Evolutionary conservation across 2,888 invertebrate species (phyloP).

Genomic region (Teinopalpus imperialis): DNA sequence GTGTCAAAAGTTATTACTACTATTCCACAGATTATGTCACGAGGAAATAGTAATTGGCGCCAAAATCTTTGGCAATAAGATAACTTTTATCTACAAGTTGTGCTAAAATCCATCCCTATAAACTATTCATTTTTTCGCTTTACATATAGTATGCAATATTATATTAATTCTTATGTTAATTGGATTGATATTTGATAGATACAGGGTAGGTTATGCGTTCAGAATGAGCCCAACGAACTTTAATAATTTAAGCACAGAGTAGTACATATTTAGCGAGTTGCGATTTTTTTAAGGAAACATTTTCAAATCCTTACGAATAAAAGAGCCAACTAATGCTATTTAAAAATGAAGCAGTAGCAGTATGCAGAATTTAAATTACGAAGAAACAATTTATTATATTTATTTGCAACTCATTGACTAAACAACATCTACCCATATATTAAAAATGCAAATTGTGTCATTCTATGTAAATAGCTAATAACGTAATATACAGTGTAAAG

Average conservation of each 20-base stretch:
- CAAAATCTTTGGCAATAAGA: too few relatives aligned
- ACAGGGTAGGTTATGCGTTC: constrained; percentile 64
- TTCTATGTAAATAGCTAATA: constrained; percentile 21
- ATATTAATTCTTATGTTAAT: constrained; percentile 31
- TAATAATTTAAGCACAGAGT: constrained; percentile 40
- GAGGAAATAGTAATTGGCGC: too few relatives aligned
- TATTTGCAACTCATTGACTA: constrained; percentile 3
- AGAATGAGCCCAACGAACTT: constrained; percentile 65
- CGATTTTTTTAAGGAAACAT: too few relatives aligned
- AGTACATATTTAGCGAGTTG: constrained; percentile 35
- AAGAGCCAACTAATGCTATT: too few relatives aligned
- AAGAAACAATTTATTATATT: neutral
- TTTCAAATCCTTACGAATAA: too few relatives aligned
- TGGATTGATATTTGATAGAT: constrained; percentile 24
- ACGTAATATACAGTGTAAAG: constrained; percentile 12
- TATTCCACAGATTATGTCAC: too few relatives aligned
- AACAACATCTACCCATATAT: neutral
- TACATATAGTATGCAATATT: constrained; percentile 35
- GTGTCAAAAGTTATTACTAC: too few relatives aligned
- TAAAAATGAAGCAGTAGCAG: too few relatives aligned
- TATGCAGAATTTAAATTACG: too few relatives aligned
- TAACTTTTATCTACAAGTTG: constrained; percentile 41
- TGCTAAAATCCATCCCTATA: constrained; percentile 60
- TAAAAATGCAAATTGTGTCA: constrained; percentile 11
- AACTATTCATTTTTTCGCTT: constrained; percentile 38